These are phyloP conservation scores for Armadillidium nasatum DNA, from an alignment of 1,140 invertebrate genomes.

Conservation along the genomic window DNA sequence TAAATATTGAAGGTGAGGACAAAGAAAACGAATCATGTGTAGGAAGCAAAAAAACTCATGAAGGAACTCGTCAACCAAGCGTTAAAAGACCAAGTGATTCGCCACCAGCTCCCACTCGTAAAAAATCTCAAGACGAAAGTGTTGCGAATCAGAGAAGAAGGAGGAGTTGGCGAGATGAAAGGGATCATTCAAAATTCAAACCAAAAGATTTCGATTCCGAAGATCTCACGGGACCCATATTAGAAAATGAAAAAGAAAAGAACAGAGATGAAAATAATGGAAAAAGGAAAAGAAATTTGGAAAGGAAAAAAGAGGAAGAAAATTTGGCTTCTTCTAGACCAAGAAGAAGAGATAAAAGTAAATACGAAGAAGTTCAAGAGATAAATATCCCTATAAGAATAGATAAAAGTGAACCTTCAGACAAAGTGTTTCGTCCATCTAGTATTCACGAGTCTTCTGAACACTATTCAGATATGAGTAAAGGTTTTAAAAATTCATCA, in stretches of 20 bases:
- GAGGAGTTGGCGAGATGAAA: background rate
- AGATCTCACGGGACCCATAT: background rate
- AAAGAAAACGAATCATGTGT: background rate
- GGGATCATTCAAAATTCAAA: background rate
- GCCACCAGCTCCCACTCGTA: constrained; percentile 31
- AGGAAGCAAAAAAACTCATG: background rate
- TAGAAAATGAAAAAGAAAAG: background rate
- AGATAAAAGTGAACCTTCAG: constrained; percentile 8
- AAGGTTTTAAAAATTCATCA: background rate
- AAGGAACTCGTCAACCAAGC: constrained; percentile 1
- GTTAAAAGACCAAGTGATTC: constrained; percentile 31
- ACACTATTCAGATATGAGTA: background rate
- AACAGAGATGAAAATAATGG: no score
- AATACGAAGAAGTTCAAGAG: constrained; percentile 26
- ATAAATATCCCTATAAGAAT: constrained; percentile 22
- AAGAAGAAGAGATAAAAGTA: constrained; percentile 5
- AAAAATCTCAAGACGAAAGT: constrained; percentile 29
- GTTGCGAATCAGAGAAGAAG: background rate
- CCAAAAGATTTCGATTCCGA: background rate
- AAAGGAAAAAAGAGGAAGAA: background rate
- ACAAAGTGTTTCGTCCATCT: background rate
- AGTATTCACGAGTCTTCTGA: background rate
- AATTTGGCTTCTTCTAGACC: background rate
- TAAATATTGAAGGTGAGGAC: constrained; percentile 35
- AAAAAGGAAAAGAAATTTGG: no score